Evolutionary conservation across 1,140 invertebrate species (phyloP), one percentile per base, ranked within the genome.

Genomic region (Trichogramma pretiosum): DNA sequence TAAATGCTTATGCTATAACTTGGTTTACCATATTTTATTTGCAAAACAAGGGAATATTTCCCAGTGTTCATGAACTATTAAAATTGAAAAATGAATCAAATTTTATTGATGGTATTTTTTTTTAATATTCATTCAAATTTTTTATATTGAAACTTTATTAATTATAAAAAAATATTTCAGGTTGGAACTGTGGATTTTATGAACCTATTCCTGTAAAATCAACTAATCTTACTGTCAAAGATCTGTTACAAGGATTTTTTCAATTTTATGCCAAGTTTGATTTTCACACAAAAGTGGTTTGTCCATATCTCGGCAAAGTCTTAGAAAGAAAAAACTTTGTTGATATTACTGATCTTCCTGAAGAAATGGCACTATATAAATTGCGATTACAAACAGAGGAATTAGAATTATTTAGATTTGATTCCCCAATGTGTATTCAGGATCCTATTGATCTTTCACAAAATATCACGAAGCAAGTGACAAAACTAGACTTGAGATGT

Each of bases 361-460:
- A 36, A 14, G 47, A 35, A 35, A 56, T 58, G 50, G 14, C n/a
- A 13, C 19, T 8, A 3, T 58, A 58, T 1, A 28, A 24, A 0
- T 0, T 10, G 9, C 28, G 50, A 17, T 11, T 58, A 9, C 2
- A 1, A 32, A 17, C 13, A 11, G 32, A 35, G 17, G 43, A 52
- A 10, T 46, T 51, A 0, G 46, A 57, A 42, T 49, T 43, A 21
- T 50, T 75, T 17, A 56, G 60, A 10, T 56, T 64, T 26, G 56
- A 59, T 14, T 64, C 60, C 1, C 16, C 63, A 2, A 58, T 74
- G 36, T 74, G 70, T 49, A 58, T 76, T 24, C 73, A 75, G 56
- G 76, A 78, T 53, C 74, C 75, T 0, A 70, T 76, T 46, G 68
- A 74, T 50, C 66, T 72, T n/a, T 58, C 63, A 17, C 68, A 71